Conservation (phyloP, 2,888 invertebrate species). For the Nemotelus nigrinus region DNA sequence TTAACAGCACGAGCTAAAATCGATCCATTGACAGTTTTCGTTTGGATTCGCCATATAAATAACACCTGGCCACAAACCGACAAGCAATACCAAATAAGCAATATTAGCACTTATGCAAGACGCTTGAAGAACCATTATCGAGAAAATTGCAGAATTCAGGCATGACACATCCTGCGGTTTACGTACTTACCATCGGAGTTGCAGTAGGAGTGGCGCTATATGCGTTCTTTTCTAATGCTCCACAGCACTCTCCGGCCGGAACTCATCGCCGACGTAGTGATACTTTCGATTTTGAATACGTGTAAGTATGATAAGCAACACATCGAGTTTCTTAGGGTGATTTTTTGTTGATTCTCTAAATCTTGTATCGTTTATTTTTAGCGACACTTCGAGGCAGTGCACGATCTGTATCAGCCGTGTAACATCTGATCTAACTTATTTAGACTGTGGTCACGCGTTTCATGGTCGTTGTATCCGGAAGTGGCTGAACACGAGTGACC, state of each 20-base stretch:
- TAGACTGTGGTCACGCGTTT: slow-evolving; percentile 38
- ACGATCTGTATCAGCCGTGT: slow-evolving; percentile 26
- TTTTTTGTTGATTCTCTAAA: too few species aligned
- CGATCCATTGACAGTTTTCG: slow-evolving; percentile 8
- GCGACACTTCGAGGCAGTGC: slow-evolving; percentile 12
- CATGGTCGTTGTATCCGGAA: slow-evolving; percentile 14
- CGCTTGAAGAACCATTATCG: background rate
- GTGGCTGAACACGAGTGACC: slow-evolving; percentile 18
- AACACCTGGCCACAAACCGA: background rate
- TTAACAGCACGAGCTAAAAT: background rate
- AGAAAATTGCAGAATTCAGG: background rate
- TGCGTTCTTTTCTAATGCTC: slow-evolving; percentile 30
- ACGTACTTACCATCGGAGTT: slow-evolving; percentile 34
- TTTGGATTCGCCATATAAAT: background rate
- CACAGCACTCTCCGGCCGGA: background rate
- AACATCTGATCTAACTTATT: slow-evolving; percentile 12
- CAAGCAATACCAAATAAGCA: slow-evolving; percentile 15
- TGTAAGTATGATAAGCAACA: slow-evolving; percentile 3
- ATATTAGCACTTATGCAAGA: background rate
- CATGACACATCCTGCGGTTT: slow-evolving; percentile 44
- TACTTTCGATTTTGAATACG: background rate
- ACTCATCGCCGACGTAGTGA: background rate
- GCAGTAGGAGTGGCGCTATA: slow-evolving; percentile 42
- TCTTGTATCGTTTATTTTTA: slow-evolving; percentile 6
- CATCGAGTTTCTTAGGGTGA: background rate